Percentiles rank a stretch among this genome's conserved stretches.
These are phyloP conservation scores for Lipophrys pholis DNA, from an alignment of 2,113 vertebrate species.

Conservation along the genomic window DNA sequence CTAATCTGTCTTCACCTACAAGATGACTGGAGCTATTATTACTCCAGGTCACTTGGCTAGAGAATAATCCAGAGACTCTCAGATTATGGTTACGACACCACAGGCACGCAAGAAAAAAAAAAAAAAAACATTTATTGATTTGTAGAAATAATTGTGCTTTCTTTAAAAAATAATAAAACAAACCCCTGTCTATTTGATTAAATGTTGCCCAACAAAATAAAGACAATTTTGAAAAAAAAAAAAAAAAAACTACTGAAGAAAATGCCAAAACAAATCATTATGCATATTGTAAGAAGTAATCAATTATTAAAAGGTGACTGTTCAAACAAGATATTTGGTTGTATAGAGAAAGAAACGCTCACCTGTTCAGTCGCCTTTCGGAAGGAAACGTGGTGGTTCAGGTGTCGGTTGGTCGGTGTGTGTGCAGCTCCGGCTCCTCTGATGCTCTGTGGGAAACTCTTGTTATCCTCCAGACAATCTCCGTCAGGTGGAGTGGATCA, in stretches of 20 bases:
- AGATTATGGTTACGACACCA: slow-evolving; percentile 31
- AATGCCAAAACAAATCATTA: not conserved
- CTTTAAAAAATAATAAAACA: no score
- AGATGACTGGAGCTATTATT: slow-evolving; percentile 56
- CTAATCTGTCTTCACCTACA: slow-evolving; percentile 58
- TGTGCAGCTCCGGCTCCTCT: slow-evolving; percentile 6
- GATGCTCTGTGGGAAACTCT: slow-evolving; percentile 27
- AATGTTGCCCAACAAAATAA: no score
- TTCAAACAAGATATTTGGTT: not conserved
- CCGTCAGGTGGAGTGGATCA: slow-evolving; percentile 52
- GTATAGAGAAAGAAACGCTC: slow-evolving; percentile 11
- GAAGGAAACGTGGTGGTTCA: not conserved
- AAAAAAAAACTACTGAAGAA: no score
- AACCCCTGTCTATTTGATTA: no score
- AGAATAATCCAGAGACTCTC: slow-evolving; percentile 66
- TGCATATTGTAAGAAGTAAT: not conserved
- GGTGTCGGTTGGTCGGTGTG: slow-evolving; percentile 16
- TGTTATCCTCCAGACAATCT: slow-evolving; percentile 49
- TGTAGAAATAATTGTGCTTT: not conserved
- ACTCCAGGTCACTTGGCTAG: slow-evolving; percentile 36
- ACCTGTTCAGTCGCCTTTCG: slow-evolving; percentile 37
- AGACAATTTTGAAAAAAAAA: no score
- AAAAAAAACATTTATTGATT: not conserved
- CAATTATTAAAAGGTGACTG: no score
- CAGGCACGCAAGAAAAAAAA: not conserved